These are phyloP conservation scores for Apostichopus parvimensis DNA, from an alignment of 35 echinoderm and acorn worm species.

Conservation along the genomic window DNA sequence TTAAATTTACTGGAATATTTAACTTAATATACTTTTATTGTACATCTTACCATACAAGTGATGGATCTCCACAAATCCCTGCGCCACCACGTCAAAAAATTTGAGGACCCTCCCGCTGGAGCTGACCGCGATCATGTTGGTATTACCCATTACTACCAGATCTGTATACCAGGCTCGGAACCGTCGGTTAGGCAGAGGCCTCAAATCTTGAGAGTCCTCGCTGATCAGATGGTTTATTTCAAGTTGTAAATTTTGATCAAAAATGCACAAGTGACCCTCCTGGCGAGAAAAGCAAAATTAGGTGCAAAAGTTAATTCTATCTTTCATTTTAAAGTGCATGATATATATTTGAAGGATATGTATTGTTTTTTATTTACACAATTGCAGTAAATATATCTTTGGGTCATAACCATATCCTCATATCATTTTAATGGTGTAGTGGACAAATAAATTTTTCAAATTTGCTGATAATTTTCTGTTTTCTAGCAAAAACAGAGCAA, in stretches of 20 bases:
- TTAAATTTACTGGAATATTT: no score
- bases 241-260: slow-evolving; percentile 79
- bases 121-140: slow-evolving; percentile 71
- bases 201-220: slow-evolving; percentile 61
- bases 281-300: no score
- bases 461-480: no score
- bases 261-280: slow-evolving; percentile 49
- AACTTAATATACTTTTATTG: not conserved
- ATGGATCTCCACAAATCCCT: slow-evolving; percentile 82
- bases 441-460: no score
- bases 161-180: slow-evolving; percentile 94
- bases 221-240: slow-evolving; percentile 67
- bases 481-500: no score
- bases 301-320: no score
- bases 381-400: not conserved
- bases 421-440: no score
- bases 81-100: slow-evolving; percentile 84
- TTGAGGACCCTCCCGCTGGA: slow-evolving; percentile 80
- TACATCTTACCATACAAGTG: slow-evolving; percentile 89
- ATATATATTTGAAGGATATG: no score
- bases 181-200: slow-evolving; percentile 51
- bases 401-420: no score
- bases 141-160: slow-evolving; percentile 78
- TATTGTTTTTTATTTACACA: not conserved
- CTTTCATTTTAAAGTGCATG: no score